Percentiles rank a stretch among this genome's conserved stretches.
Conservation (phyloP, 2,888 invertebrate genomes). For the Drosophila rellima region DNA sequence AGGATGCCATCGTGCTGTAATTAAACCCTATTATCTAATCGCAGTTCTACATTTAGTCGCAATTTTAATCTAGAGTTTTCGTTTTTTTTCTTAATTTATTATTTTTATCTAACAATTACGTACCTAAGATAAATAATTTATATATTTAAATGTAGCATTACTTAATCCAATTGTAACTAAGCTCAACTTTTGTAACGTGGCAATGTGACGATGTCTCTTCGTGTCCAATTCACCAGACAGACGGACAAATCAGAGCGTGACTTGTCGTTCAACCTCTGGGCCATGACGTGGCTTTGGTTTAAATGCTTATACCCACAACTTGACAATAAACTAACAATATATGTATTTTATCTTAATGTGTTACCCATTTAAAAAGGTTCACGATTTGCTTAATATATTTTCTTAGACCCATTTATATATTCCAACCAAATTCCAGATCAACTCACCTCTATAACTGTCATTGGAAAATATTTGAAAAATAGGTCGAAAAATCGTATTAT, state of each 20-base stretch:
- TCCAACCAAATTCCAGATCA: no score
- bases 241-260: conserved; percentile 24
- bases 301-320: background rate
- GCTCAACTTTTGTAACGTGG: conserved; percentile 10
- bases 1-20: conserved; percentile 81
- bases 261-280: conserved; percentile 7
- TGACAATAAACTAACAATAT: conserved; percentile 15
- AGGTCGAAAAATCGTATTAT: no score
- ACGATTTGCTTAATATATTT: conserved; percentile 2
- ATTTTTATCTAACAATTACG: background rate
- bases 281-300: conserved; percentile 1
- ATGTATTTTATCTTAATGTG: conserved; percentile 5
- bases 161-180: background rate
- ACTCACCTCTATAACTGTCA: no score
- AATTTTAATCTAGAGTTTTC: background rate
- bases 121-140: background rate
- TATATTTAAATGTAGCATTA: conserved; percentile 4
- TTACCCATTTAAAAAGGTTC: background rate
- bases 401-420: background rate
- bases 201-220: background rate
- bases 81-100: background rate
- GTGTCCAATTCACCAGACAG: conserved; percentile 1
- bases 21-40: background rate
- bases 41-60: background rate
- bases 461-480: background rate